Conservation (phyloP, 2,113 vertebrate species). For the Phrynocephalus versicolor region DNA sequence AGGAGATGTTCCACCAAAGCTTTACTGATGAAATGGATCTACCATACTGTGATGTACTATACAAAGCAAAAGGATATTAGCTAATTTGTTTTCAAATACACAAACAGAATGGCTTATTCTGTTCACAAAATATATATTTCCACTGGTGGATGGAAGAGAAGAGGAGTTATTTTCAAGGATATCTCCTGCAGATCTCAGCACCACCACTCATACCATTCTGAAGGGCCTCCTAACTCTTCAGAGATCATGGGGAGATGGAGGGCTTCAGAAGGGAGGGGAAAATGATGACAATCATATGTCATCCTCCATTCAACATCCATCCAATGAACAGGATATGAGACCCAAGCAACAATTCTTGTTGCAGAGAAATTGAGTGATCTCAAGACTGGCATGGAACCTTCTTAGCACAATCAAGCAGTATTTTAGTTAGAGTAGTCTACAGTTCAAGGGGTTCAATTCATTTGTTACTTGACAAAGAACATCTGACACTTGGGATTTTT, state of each 20-base stretch:
- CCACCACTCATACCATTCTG: background rate
- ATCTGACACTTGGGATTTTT: background rate
- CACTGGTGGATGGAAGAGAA: background rate
- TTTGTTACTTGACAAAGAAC: background rate
- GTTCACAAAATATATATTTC: background rate
- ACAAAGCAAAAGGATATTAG: no score
- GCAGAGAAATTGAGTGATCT: background rate
- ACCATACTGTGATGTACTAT: no score
- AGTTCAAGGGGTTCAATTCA: background rate
- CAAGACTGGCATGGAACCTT: background rate
- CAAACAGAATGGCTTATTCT: background rate
- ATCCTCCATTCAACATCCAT: no score
- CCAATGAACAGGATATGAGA: no score
- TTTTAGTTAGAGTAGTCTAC: background rate
- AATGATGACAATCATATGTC: no score
- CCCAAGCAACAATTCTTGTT: no score
- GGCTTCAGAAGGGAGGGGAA: no score
- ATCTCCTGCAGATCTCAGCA: background rate
- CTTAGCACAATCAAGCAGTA: background rate
- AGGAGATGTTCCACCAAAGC: no score
- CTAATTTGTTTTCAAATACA: no score
- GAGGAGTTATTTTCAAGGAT: background rate
- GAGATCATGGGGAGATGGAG: no score
- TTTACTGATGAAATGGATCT: no score
- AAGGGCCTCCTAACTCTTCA: background rate